Conservation (phyloP, 2,888 invertebrate species). For the Calameuta filiformis region DNA sequence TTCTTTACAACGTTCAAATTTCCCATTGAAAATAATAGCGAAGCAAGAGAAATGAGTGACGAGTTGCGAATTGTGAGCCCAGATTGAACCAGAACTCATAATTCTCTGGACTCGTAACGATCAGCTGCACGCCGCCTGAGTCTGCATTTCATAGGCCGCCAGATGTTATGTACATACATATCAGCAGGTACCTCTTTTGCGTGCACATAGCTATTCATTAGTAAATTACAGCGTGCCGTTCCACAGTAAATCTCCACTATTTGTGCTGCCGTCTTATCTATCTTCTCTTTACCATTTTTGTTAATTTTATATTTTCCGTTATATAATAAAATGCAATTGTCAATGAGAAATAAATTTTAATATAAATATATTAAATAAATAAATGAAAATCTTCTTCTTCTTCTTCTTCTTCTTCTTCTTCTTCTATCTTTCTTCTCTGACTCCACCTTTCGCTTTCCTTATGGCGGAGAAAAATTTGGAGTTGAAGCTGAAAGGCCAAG, state of each 20-base stretch:
- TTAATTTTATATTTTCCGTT: background rate
- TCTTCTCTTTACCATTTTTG: background rate
- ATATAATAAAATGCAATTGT: too few species aligned
- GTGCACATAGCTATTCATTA: conserved; percentile 52
- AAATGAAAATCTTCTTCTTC: too few species aligned
- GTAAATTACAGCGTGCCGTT: conserved; percentile 42
- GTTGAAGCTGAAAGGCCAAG: background rate
- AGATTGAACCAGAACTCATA: conserved; percentile 57
- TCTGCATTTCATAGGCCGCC: conserved; percentile 59
- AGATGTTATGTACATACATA: conserved; percentile 57
- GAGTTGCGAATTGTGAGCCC: background rate
- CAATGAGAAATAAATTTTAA: too few species aligned
- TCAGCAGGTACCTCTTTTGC: conserved; percentile 51
- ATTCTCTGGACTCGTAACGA: conserved; percentile 56
- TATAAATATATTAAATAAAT: too few species aligned
- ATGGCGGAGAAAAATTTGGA: background rate
- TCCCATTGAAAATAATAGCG: background rate
- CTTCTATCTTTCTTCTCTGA: too few species aligned
- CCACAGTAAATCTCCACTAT: background rate
- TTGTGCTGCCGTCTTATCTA: background rate
- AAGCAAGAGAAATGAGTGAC: background rate
- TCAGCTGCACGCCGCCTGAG: conserved; percentile 53
- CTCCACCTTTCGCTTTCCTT: background rate
- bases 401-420: too few species aligned
- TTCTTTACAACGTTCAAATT: background rate